A percentile compares a stretch with the other conserved stretches of the same genome.
Evolutionary conservation across 2,797 vertebrate species (phyloP).

Genomic region (Agapornis canus): DNA sequence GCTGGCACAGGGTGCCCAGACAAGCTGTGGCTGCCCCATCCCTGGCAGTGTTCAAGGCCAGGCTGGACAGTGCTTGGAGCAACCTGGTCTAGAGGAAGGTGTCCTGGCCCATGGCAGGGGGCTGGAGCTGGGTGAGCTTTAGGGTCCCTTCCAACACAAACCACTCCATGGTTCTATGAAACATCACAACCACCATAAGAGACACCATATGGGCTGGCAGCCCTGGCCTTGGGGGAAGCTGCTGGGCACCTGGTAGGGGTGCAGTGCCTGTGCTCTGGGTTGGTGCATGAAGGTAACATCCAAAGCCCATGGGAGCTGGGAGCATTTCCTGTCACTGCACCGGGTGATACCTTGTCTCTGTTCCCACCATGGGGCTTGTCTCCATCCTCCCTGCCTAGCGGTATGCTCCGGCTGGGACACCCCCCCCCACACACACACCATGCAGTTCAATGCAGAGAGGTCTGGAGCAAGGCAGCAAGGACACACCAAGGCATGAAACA

Average conservation of each 20-base stretch:
- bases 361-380: accelerated
- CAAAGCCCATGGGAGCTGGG: accelerated
- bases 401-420: no score
- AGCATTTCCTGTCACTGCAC: accelerated
- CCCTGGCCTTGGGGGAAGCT: not conserved
- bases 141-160: not conserved
- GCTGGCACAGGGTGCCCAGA: not conserved
- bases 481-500: accelerated
- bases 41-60: not conserved
- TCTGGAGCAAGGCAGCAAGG: not conserved
- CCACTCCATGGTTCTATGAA: not conserved
- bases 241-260: not conserved
- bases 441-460: not conserved
- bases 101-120: accelerated
- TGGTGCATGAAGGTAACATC: accelerated
- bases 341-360: no score
- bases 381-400: not conserved
- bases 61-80: not conserved
- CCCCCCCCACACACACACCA: accelerated
- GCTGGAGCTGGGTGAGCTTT: not conserved
- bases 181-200: accelerated
- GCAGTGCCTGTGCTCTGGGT: accelerated
- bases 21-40: not conserved
- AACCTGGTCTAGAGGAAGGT: not conserved
- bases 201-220: accelerated